phyloP scores from a whole-genome alignment of 2,113 vertebrate genomes.

The Eolophus roseicapilla region DNA sequence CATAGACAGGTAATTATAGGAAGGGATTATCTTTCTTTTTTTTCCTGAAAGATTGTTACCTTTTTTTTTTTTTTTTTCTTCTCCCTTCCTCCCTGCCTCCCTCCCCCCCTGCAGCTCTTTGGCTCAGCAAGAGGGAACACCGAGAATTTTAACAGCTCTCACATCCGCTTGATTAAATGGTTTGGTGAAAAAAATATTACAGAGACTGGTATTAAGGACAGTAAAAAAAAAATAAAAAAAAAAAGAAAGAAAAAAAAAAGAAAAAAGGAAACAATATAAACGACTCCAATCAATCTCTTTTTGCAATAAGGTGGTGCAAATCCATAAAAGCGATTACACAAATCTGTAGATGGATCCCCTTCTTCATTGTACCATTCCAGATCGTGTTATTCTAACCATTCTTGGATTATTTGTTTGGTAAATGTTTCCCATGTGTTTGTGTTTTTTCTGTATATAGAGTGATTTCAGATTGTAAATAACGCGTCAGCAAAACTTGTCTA shows the following conservation, averaged over 20 bases:
- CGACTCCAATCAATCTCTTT: slow-evolving; percentile 67
- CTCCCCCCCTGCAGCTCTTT: slow-evolving; percentile 84
- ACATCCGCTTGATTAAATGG: slow-evolving; percentile 89
- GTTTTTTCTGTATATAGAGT: slow-evolving; percentile 96
- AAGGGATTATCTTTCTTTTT: not conserved
- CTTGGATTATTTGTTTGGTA: slow-evolving; percentile 81
- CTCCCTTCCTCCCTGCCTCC: not conserved
- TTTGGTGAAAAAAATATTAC: slow-evolving; percentile 56
- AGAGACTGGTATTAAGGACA: slow-evolving; percentile 73
- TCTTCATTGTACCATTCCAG: slow-evolving; percentile 84
- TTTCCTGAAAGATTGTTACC: slow-evolving; percentile 37
- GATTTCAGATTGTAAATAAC: slow-evolving; percentile 98
- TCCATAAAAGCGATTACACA: slow-evolving; percentile 81
- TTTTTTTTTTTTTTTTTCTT: slow-evolving; percentile 16
- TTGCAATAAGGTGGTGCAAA: slow-evolving; percentile 82
- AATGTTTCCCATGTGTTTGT: slow-evolving; percentile 86
- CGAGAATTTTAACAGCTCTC: slow-evolving; percentile 92
- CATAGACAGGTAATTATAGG: not conserved
- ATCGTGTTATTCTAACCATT: slow-evolving; percentile 76
- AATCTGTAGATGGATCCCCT: slow-evolving; percentile 83
- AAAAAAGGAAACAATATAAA: slow-evolving; percentile 70
- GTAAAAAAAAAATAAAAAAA: not conserved
- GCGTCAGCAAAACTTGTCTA: slow-evolving; percentile 96
- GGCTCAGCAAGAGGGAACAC: slow-evolving; percentile 91
- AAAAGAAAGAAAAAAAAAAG: slow-evolving; percentile 50